Conservation (phyloP, 2,888 invertebrate species). For the Noctua janthe region DNA sequence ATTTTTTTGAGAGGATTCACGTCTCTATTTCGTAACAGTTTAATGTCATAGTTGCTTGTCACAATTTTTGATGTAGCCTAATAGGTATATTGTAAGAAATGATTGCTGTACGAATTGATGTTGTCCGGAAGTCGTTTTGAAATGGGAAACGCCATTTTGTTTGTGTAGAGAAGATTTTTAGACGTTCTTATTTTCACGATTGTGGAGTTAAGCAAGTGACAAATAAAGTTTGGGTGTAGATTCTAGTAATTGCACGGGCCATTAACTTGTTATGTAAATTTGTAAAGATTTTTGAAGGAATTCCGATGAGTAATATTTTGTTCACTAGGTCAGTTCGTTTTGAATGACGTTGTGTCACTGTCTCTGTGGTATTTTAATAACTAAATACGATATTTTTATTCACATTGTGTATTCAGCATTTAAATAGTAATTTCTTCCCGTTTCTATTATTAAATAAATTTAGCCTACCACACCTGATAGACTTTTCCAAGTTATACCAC, state of each 20-base stretch:
- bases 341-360: conserved; percentile 6
- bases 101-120: conserved; percentile 48
- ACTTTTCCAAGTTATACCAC: neutral
- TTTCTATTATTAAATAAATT: neutral
- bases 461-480: neutral
- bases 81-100: conserved; percentile 58
- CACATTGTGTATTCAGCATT: neutral
- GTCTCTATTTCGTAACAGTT: fast-evolving
- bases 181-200: conserved; percentile 48
- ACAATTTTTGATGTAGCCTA: neutral
- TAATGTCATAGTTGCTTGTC: conserved; percentile 14
- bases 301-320: conserved; percentile 23
- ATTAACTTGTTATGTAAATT: conserved; percentile 37
- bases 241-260: conserved; percentile 10
- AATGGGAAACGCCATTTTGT: conserved; percentile 60
- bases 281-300: conserved; percentile 17
- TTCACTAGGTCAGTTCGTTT: conserved; percentile 33
- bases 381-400: neutral
- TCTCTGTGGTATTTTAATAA: neutral
- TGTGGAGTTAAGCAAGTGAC: conserved; percentile 52
- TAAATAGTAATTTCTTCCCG: neutral
- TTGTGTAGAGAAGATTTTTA: conserved; percentile 42
- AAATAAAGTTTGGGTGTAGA: conserved; percentile 13
- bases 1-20: conserved; percentile 15
- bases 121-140: conserved; percentile 64